Evolutionary conservation across 2,888 invertebrate genomes (phyloP), one percentile per base, ranked within the genome.

Genomic region (Apamea epomidion): DNA sequence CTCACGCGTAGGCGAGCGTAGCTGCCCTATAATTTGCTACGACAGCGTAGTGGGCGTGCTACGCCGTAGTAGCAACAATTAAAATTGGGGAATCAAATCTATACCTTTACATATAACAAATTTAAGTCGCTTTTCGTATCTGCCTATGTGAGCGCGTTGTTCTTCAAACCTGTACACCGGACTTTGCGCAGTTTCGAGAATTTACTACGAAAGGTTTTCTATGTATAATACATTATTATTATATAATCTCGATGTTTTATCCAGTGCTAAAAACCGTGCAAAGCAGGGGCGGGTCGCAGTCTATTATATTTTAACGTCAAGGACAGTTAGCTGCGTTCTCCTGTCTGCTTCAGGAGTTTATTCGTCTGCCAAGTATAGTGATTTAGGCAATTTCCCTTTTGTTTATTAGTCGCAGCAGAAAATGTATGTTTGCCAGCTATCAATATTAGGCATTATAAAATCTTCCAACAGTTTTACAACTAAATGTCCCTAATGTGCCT

Each of bases 61-160:
- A 68, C 71, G 71, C 10, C 67, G 83, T 74, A 82, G 74, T 21
- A 71, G 32, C 54, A 71, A 25, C n/a, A 45, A 37, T 45, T 54
- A 18, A 42, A 78, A 29, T 72, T 32, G 21, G 5, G 51, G 0
- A 54, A 79, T 64, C 14, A 25, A 42, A 51, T 14, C 25, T 5
- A 29, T 32, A 18, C 12, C 65, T 32, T 37, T 21, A 65, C 10
- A 32, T 5, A 18, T 42, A 16, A n/a, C 5, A 67, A 16, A n/a
- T 37, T 6, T 25, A 12, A 67, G 37, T 42, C 37, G 0, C 25
- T 37, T 67, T 37, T 67, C 4, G 62, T 32, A 12, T 12, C 62
- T 29, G 18, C 18, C 16, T 29, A 18, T 29, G 6, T 62, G 29
- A 62, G 18, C 29, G 29, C 3, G 2, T 16, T 29, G 0, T 62